Evolutionary conservation across 37 sponge, comb jelly and placozoan species (phyloP).

Genomic region (Amphimedon queenslandica): DNA sequence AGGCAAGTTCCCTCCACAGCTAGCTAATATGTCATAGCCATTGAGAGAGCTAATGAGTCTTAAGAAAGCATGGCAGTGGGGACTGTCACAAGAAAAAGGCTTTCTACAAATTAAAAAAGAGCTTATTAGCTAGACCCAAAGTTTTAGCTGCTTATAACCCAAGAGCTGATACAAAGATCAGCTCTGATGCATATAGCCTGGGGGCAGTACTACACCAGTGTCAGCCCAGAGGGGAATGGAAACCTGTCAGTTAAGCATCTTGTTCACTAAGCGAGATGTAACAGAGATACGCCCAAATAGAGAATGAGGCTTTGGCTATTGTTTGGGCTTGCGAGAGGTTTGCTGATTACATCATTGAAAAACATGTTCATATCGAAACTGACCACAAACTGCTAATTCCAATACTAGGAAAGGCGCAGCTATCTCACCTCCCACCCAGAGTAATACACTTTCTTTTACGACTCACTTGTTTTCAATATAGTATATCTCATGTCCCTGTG

Average conservation of each 20-base stretch:
- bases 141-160: constrained; percentile 30
- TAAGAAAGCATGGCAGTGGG: constrained; percentile 25
- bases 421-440: constrained; percentile 28
- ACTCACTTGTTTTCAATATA: constrained; percentile 20
- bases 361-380: constrained; percentile 19
- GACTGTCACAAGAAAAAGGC: constrained; percentile 13
- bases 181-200: constrained; percentile 34
- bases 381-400: constrained; percentile 49
- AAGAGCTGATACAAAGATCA: constrained; percentile 7
- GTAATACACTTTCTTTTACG: constrained; percentile 29
- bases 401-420: constrained; percentile 8
- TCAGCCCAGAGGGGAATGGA: neutral
- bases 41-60: constrained; percentile 31
- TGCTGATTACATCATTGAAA: constrained; percentile 27
- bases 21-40: constrained; percentile 25
- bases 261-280: constrained; percentile 31
- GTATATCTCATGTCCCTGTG: constrained; percentile 6
- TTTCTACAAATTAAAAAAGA: constrained; percentile 21
- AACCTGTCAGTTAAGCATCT: constrained; percentile 47
- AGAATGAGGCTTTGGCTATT: constrained; percentile 42
- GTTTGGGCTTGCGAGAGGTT: constrained; percentile 53
- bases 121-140: constrained; percentile 30
- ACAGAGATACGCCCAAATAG: constrained; percentile 40
- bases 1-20: constrained; percentile 27
- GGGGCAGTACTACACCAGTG: constrained; percentile 33